These are phyloP conservation scores for Notolepis coatsorum DNA, from an alignment of 2,797 vertebrate genomes.

Conservation along the genomic window DNA sequence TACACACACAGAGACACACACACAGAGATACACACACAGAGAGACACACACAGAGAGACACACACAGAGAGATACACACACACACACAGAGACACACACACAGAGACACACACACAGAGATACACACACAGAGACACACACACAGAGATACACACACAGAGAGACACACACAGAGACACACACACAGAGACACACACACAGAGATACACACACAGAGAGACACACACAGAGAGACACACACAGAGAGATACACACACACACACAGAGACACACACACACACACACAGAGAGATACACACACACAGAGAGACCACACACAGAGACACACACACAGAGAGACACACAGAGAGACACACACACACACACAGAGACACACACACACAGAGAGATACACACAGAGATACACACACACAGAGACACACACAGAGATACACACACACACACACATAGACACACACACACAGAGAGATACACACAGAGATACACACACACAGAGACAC, in stretches of 20 bases:
- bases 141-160: slow-evolving; percentile 42
- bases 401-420: slow-evolving; percentile 45
- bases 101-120: slow-evolving; percentile 45
- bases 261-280: slow-evolving; percentile 44
- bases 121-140: slow-evolving; percentile 42
- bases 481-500: slow-evolving; percentile 45
- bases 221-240: slow-evolving; percentile 43
- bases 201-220: slow-evolving; percentile 45
- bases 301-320: slow-evolving; percentile 43
- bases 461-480: slow-evolving; percentile 45
- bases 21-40: slow-evolving; percentile 42
- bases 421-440: no score
- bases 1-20: slow-evolving; percentile 43
- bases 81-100: slow-evolving; percentile 43
- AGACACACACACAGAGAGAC: slow-evolving; percentile 46
- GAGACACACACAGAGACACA: slow-evolving; percentile 47
- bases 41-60: slow-evolving; percentile 47
- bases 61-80: no score
- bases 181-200: slow-evolving; percentile 38
- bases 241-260: no score
- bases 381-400: slow-evolving; percentile 45
- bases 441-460: slow-evolving; percentile 40
- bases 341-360: no score
- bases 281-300: no score
- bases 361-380: slow-evolving; percentile 40